Evolutionary conservation across 1,140 invertebrate species (phyloP).

Genomic region (Scaptodrosophila lebanonensis): DNA sequence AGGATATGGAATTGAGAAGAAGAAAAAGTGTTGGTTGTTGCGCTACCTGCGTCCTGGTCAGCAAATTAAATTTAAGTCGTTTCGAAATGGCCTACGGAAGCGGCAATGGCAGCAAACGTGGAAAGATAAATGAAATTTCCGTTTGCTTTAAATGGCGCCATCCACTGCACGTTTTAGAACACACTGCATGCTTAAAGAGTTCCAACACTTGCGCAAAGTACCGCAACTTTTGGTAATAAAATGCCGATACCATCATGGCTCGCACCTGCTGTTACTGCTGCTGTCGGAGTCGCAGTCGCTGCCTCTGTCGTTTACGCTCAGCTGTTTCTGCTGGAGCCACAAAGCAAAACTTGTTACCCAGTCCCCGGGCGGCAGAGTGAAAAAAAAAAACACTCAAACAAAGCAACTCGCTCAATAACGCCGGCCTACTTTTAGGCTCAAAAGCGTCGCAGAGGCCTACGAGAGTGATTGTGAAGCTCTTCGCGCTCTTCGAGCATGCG

Average conservation of each 20-base stretch:
- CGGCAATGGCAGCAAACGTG: background rate
- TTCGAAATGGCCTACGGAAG: too few species aligned
- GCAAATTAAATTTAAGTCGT: too few species aligned
- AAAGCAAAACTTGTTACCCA: conserved; percentile 60
- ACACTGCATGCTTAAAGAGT: background rate
- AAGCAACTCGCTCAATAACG: background rate
- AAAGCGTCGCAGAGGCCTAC: background rate
- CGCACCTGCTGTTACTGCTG: background rate
- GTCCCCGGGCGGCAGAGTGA: conserved; percentile 27
- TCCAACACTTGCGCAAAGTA: too few species aligned
- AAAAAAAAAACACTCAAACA: conserved; percentile 44
- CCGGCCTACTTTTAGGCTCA: conserved; percentile 63
- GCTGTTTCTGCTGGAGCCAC: conserved; percentile 55
- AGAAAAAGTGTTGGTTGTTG: too few species aligned
- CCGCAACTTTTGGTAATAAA: background rate
- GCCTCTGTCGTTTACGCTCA: conserved; percentile 39
- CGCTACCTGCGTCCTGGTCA: too few species aligned
- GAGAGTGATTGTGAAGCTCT: conserved; percentile 5
- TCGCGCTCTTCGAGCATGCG: conserved; percentile 63
- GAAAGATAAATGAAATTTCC: conserved; percentile 48
- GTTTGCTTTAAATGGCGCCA: conserved; percentile 30
- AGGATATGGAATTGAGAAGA: too few species aligned
- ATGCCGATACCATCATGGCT: background rate
- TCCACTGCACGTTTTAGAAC: conserved; percentile 36
- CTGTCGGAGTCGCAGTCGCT: conserved; percentile 10